Evolutionary conservation across 2,888 invertebrate species (phyloP), one percentile per base, ranked within the genome.

Genomic region (Monoplex corrugatus): DNA sequence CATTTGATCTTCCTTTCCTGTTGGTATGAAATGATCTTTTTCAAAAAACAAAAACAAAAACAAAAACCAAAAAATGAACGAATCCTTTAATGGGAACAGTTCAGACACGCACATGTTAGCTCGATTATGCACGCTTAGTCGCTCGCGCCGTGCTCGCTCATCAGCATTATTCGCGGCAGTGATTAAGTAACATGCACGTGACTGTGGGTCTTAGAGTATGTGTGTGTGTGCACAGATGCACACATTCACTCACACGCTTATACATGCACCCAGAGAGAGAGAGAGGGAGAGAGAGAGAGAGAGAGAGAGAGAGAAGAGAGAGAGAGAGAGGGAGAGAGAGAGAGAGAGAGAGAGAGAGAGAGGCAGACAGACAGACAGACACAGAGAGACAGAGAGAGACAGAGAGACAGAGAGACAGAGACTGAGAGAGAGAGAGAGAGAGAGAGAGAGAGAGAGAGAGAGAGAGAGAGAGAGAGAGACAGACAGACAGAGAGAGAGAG

Each of bases 401-500:
- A 8, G 5, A 8, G 23, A 68, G 68, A 68, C 23, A 68, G 23
- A 68, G 23, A 16, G 5, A 16, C 23, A 68, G 68, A 68, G 23
- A 68, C 23, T 28, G 68, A 68, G 68, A 68, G 23, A 68, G 23
- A 68, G 68, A 68, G 68, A 68, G 68, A 68, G 23, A 68, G 23
- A 68, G 68, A 68, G 68, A 68, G 68, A 68, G 68, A 68, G 68
- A 68, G 68, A 68, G 68, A 68, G 23, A 68, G 23, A 68, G 68
- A 68, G 68, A 68, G 68, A 68, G 23, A 68, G 23, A 68, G 68
- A 68, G 68, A 68, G 23, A 72, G 68, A 72, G 68, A 72, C 2
- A 72, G n/a, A 72, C 23, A 72, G n/a, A 72, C 2, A 72, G 68
- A 72, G n/a, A 72, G 68, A 72, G 16, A 72, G 68, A 72, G n/a